phyloP scores from a whole-genome alignment of 2,888 invertebrate genomes.

The Netelia melanura region DNA sequence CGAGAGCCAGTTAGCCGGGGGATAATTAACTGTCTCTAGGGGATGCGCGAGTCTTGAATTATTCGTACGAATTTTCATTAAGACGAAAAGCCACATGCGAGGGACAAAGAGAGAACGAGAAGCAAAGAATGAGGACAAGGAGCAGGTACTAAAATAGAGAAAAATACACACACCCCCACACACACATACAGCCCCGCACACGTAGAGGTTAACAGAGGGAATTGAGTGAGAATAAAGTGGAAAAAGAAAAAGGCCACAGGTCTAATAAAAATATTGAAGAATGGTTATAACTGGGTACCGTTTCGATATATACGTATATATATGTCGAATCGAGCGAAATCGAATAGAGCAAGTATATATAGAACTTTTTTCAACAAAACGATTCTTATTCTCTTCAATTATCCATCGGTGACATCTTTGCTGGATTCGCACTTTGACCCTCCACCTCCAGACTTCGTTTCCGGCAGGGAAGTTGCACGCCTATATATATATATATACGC shows the following conservation, averaged over 20 bases:
- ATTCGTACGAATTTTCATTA: conserved; percentile 66
- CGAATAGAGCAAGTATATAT: conserved; percentile 5
- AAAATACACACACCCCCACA: conserved; percentile 3
- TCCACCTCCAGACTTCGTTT: conserved; percentile 46
- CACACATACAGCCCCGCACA: too few species aligned
- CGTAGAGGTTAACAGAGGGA: conserved; percentile 34
- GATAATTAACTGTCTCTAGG: conserved; percentile 67
- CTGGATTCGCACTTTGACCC: conserved; percentile 62
- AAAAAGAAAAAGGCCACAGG: conserved; percentile 2
- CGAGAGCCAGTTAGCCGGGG: conserved; percentile 62
- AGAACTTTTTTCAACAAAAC: conserved; percentile 32
- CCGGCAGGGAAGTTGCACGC: conserved; percentile 11
- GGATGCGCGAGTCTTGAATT: conserved; percentile 57
- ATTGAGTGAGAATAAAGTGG: conserved; percentile 29
- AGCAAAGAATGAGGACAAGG: conserved; percentile 29
- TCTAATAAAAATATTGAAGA: conserved; percentile 36
- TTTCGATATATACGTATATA: conserved; percentile 10
- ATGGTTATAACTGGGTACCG: conserved; percentile 45
- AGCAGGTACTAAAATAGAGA: conserved; percentile 35
- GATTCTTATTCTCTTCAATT: conserved; percentile 66
- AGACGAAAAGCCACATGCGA: conserved; percentile 54
- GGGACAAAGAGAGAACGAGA: conserved; percentile 29
- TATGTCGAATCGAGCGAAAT: conserved; percentile 15
- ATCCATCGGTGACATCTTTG: conserved; percentile 66
- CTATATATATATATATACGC: background rate